Base-by-base conservation (phyloP, 2,113 vertebrate species). In the Zeus faber region DNA sequence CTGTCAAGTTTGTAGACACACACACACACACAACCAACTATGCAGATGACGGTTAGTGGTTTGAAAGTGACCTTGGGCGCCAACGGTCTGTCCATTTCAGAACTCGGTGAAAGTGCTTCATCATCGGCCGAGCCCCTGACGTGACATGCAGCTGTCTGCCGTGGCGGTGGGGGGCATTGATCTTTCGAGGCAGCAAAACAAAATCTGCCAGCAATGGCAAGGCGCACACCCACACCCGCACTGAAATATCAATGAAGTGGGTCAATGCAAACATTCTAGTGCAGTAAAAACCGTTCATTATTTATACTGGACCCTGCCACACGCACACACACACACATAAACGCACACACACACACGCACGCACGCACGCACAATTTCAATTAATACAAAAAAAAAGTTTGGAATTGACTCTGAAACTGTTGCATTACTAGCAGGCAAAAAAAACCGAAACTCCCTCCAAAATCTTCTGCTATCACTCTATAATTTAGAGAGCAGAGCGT, bases 31-130 rank as follows among this genome's bases (percentile, higher is more conserved):
- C 10, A 35, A 47, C 44, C 47, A 62, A 16, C 56, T 24, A 11
- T 68, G 51, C 76, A 70, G 61, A 76, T 47, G 62, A 51, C 35
- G 7, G 65, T 51, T 25, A 52, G 54, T 45, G 58, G 67, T 39
- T 37, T 62, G 43, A 64, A n/a, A 24, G 49, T 77, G 79, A 83
- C 83, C 84, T 88, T 82, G 79, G 61, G 58, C 72, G 66, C 58
- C 45, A 63, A 57, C 54, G 70, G 66, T 17, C 48, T 40, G 68
- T 83, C 67, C 62, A 71, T 82, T 68, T 62, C n/a, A 46, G 57
- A 67, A 74, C 65, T 62, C 54, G 51, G 61, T n/a, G 58, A 77
- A 75, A 77, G 77, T 46, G 65, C 72, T 82, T n/a, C n/a, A n/a
- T n/a, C n/a, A n/a, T n/a, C n/a, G n/a, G n/a, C n/a, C n/a, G n/a